Evolutionary conservation across 37 sponge, comb jelly and placozoan genomes (phyloP).

Genomic region (Beroe ovata): DNA sequence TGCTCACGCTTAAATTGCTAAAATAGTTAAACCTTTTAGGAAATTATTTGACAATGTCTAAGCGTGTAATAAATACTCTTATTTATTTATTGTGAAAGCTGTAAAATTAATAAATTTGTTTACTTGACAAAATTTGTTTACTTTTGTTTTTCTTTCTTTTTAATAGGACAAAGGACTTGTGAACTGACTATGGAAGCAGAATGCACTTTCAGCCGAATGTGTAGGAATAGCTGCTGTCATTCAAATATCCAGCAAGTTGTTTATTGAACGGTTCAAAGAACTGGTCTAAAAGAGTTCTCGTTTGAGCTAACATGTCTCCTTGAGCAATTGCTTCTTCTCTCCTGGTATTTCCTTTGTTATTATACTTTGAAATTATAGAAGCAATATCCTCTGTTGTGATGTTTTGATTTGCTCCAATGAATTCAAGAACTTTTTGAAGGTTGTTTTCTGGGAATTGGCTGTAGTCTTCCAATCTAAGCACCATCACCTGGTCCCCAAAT

Average conservation of each 20-base stretch:
- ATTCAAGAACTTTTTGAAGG: not conserved
- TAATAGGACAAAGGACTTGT: too few relatives aligned
- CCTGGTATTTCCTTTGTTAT: not conserved
- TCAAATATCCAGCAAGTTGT: not conserved
- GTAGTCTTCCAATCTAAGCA: not conserved
- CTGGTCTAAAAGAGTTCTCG: not conserved
- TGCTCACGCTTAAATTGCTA: not conserved
- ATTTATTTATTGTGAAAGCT: conserved; percentile 43
- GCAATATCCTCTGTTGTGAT: not conserved
- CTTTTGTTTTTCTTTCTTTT: too few relatives aligned
- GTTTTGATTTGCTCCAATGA: not conserved
- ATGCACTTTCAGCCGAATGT: too few relatives aligned
- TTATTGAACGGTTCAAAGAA: not conserved
- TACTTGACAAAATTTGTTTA: too few relatives aligned
- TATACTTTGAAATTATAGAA: not conserved
- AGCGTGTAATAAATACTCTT: conserved; percentile 13
- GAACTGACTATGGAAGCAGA: too few relatives aligned
- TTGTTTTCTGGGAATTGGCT: not conserved
- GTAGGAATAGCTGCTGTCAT: not conserved
- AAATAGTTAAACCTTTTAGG: not conserved
- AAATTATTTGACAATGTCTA: not conserved
- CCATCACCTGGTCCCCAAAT: not conserved
- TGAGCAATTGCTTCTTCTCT: not conserved
- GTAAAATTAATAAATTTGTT: too few relatives aligned
- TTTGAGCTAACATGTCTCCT: not conserved